phyloP scores from a whole-genome alignment of 2,797 vertebrate genomes.

The Sternotherus odoratus region DNA sequence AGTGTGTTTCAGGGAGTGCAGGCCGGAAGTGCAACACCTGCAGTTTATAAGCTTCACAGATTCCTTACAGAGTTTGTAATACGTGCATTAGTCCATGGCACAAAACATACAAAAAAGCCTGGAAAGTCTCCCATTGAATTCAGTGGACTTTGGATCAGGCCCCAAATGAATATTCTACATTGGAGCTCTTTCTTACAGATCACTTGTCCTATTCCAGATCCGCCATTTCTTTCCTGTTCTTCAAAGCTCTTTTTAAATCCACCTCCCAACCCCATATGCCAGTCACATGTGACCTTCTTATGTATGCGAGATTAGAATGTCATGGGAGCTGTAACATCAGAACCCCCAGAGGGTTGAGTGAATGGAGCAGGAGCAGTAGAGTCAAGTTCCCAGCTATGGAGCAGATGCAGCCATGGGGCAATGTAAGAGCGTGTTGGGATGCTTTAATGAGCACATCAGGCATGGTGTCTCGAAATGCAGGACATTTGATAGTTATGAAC shows the following conservation, averaged over 20 bases:
- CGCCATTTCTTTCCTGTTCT: background rate
- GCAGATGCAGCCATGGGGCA: background rate
- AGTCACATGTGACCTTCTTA: background rate
- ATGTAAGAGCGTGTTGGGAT: background rate
- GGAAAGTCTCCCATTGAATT: background rate
- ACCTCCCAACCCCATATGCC: background rate
- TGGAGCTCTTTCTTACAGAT: background rate
- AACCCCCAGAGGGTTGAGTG: background rate
- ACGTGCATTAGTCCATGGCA: background rate
- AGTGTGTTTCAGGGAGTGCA: background rate
- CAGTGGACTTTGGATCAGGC: background rate
- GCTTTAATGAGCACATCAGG: background rate
- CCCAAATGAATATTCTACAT: background rate
- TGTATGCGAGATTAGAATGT: background rate
- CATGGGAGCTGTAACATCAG: background rate
- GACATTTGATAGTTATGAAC: background rate
- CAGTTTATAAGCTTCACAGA: background rate
- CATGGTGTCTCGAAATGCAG: background rate
- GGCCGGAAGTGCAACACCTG: background rate
- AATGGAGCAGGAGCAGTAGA: background rate
- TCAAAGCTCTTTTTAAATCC: background rate
- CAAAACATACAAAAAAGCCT: fast-evolving
- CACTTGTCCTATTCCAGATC: background rate
- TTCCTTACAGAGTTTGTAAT: background rate
- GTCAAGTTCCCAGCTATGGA: background rate